Base-by-base conservation (phyloP, 2,888 invertebrate genomes). In the Bellardia pandia region DNA sequence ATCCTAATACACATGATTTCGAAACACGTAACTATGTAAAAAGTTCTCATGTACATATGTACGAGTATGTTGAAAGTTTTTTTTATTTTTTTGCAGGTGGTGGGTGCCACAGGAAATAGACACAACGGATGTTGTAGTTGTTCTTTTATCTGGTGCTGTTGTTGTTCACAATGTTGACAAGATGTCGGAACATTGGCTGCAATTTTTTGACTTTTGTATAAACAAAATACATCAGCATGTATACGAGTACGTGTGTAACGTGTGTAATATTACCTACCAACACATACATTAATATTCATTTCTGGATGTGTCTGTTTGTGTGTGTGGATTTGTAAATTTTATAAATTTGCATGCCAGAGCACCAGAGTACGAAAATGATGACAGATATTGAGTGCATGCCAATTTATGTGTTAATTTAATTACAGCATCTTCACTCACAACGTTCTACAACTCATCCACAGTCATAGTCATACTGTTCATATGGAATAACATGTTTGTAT, bases 351-450 rank as follows among this genome's bases (percentile, higher is more conserved):
- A 40, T 16, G 7, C 40, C 8, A 37, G 62, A 37, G 23, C 8
- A 42, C 23, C 23, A 66, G 3, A 42, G 8, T 42, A 16, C 23
- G 42, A 14, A 40, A 68, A 69, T 76, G 58, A 53, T 72, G 84
- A 68, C 76, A 76, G 76, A 77, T 86, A 84, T 76, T 72, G 75
- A 83, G 64, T 83, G 66, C 75, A 79, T 86, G 75, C 60, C 86
- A 86, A 86, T 86, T 83, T 83, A 77, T 80, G 76, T 84, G 72
- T 77, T 86, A 80, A 86, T 84, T 86, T 77, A 77, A 86, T 86
- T 84, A 80, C 79, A 66, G 16, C 56, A 56, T 77, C 78, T 77
- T 74, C 53, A 71, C 58, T 30, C 23, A 48, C n/a, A 45, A 56
- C 53, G 30, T 37, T 37, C 7, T 37, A 58, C n/a, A n/a, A n/a